Evolutionary conservation across 2,888 invertebrate species (phyloP).

Genomic region (Perizoma flavofasciatum): DNA sequence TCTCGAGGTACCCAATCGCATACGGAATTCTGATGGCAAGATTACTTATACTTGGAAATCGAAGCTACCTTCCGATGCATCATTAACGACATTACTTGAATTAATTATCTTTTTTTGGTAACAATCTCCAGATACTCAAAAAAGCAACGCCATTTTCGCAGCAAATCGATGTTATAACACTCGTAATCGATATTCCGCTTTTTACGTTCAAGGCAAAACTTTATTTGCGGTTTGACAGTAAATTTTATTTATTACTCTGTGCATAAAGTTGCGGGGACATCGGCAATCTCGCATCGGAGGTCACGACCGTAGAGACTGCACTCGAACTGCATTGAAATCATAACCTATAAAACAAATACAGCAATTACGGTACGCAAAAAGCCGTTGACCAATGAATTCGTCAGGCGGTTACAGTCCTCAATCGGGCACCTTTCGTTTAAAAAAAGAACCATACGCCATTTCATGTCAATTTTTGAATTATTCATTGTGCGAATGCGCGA

Average conservation of each 20-base stretch:
- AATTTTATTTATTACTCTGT: slow-evolving; percentile 62
- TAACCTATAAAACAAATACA: slow-evolving; percentile 70
- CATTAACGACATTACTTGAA: slow-evolving; percentile 77
- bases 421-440: slow-evolving; percentile 83
- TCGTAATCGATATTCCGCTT: slow-evolving; percentile 41
- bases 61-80: slow-evolving; percentile 64
- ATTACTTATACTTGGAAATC: slow-evolving; percentile 82
- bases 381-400: slow-evolving; percentile 83
- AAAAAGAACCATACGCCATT: slow-evolving; percentile 84
- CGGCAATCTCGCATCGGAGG: slow-evolving; percentile 28
- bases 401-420: slow-evolving; percentile 84
- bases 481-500: slow-evolving; percentile 83
- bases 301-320: slow-evolving; percentile 26
- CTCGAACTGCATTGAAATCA: slow-evolving; percentile 46
- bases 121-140: slow-evolving; percentile 43
- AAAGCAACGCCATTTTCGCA: slow-evolving; percentile 35
- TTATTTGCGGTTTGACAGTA: slow-evolving; percentile 77
- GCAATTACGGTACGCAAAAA: slow-evolving; percentile 79
- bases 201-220: slow-evolving; percentile 57
- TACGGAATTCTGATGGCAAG: slow-evolving; percentile 72
- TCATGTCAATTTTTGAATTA: slow-evolving; percentile 84
- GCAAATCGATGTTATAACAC: slow-evolving; percentile 46
- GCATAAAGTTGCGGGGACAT: slow-evolving; percentile 44
- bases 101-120: slow-evolving; percentile 59
- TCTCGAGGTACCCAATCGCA: slow-evolving; percentile 57